These are phyloP conservation scores for Lucilia cuprina DNA, from an alignment of 1,140 invertebrate genomes.

Conservation along the genomic window DNA sequence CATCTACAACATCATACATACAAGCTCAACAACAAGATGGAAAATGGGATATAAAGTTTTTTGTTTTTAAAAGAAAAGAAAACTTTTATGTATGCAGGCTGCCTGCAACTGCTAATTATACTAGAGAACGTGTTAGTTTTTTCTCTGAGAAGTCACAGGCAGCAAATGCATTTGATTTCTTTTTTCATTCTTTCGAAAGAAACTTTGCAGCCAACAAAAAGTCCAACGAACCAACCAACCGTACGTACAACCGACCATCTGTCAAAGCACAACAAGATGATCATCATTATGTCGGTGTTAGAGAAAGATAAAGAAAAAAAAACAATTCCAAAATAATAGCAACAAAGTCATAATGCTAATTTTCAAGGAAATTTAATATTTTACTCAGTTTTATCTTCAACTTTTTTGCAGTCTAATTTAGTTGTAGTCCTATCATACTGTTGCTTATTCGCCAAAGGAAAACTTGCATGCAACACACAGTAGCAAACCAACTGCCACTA, in stretches of 20 bases:
- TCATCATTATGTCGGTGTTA: not conserved
- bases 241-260: not conserved
- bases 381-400: not conserved
- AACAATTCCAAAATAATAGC: not conserved
- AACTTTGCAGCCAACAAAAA: conserved; percentile 3
- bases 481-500: not conserved
- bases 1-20: not conserved
- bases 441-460: not conserved
- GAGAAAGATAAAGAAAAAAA: not conserved
- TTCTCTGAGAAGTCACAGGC: not conserved
- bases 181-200: not conserved
- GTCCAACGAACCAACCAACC: not conserved
- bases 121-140: not conserved
- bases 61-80: not conserved
- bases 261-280: not conserved
- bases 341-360: not conserved
- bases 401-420: not conserved
- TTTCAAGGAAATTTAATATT: not conserved
- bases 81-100: conserved; percentile 14
- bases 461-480: too few species aligned
- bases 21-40: not conserved
- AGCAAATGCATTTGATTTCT: not conserved
- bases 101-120: conserved; percentile 14
- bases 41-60: not conserved
- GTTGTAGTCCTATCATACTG: not conserved